These are phyloP conservation scores for Tethea ocularis DNA, from an alignment of 2,888 invertebrate genomes.

Conservation along the genomic window DNA sequence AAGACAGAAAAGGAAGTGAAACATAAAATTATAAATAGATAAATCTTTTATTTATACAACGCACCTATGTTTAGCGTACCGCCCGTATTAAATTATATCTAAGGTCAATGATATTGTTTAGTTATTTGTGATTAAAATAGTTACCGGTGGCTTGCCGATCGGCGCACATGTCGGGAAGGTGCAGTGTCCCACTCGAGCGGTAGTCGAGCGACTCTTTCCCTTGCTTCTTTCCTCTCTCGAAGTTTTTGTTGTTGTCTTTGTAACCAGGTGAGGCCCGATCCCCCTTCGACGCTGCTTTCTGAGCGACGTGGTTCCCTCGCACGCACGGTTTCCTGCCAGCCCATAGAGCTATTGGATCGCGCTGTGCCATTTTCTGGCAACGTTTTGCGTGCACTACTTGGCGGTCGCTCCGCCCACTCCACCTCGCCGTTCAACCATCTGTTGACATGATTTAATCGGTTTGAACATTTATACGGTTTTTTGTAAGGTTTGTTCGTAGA, in stretches of 20 bases:
- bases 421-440: slow-evolving; percentile 76
- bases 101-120: background rate
- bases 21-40: slow-evolving; percentile 3
- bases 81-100: background rate
- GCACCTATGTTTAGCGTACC: background rate
- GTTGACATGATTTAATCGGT: slow-evolving; percentile 31
- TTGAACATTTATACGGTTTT: background rate
- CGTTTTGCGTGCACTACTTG: slow-evolving; percentile 58
- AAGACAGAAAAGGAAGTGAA: slow-evolving; percentile 1
- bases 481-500: background rate
- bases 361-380: slow-evolving; percentile 69
- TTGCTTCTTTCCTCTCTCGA: slow-evolving; percentile 89
- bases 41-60: background rate
- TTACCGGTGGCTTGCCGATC: slow-evolving; percentile 80
- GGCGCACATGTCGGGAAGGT: slow-evolving; percentile 73
- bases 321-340: slow-evolving; percentile 68
- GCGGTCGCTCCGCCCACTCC: slow-evolving; percentile 71
- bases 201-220: slow-evolving; percentile 88
- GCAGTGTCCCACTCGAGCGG: slow-evolving; percentile 86
- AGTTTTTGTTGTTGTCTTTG: slow-evolving; percentile 93
- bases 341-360: slow-evolving; percentile 70
- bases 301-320: slow-evolving; percentile 70
- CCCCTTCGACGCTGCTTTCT: slow-evolving; percentile 66
- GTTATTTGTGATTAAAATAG: slow-evolving; percentile 18
- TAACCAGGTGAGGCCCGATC: slow-evolving; percentile 89